Evolutionary conservation across 2,113 vertebrate genomes (phyloP), one percentile per base, ranked within the genome.

Genomic region (Stictonetta naevosa): DNA sequence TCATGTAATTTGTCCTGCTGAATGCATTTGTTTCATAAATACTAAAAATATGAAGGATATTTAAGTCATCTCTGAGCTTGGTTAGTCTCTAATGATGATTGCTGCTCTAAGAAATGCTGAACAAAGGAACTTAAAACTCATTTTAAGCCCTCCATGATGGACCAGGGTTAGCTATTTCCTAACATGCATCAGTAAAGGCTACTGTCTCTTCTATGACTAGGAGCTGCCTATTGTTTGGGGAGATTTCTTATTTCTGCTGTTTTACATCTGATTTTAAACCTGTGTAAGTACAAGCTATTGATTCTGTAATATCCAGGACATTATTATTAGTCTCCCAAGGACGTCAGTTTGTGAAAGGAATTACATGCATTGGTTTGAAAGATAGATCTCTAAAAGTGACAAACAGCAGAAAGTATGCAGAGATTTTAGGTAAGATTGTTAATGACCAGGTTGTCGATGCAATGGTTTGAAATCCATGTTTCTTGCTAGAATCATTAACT

Each of bases 401-500:
- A 81, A 91, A 93, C 38, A 25, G 62, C 29, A 84, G 79, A 89
- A 89, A 55, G 31, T 80, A 73, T 36, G 52, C 36, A 62, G 67
- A 93, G 59, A 69, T 85, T 95, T 93, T 86, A 55, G n/a, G 71
- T 73, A 84, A 87, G 71, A 58, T 52, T 91, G 46, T 87, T 93
- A 94, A 76, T 44, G 71, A 59, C 58, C 48, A 75, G 9, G 11
- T 14, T 59, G 31, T 64, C 5, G 6, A 29, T 44, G 55, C 36
- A 66, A 72, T 0, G 0, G 16, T 59, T 75, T 87, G 77, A 89
- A 76, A 89, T 52, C 63, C 5, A 1, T 83, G 6, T 62, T 42
- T 52, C 52, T 76, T 84, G 28, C 19, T 63, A 59, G 40, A 91
- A 59, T 48, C n/a, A 53, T 76, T 83, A 73, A 94, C 44, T 90